Conservation (phyloP, 2,888 invertebrate species). For the Drosophila quasianomalipes region DNA sequence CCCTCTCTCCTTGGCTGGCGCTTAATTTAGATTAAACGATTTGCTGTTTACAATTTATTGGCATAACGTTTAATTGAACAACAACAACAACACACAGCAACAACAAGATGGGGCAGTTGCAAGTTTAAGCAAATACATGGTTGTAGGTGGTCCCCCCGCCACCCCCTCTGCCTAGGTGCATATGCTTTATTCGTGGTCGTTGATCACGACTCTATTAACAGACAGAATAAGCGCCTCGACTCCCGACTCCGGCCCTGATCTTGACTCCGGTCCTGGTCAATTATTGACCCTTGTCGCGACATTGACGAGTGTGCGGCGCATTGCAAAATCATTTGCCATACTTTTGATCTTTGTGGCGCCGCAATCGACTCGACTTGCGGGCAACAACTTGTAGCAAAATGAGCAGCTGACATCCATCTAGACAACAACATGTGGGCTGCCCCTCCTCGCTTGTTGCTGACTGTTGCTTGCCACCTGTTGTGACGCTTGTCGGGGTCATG, state of each 20-base stretch:
- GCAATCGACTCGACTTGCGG: conserved; percentile 3
- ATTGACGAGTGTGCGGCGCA: conserved; percentile 69
- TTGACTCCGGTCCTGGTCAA: conserved; percentile 42
- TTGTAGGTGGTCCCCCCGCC: conserved; percentile 54
- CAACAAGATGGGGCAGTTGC: conserved; percentile 16
- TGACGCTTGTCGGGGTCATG: conserved; percentile 68
- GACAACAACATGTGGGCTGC: conserved; percentile 47
- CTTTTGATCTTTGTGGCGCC: conserved; percentile 49
- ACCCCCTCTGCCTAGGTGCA: conserved; percentile 8
- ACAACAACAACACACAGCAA: conserved; percentile 44
- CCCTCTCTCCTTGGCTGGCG: conserved; percentile 34
- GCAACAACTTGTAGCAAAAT: conserved; percentile 20
- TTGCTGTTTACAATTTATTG: conserved; percentile 83
- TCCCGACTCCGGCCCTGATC: background rate
- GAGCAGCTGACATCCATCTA: conserved; percentile 60
- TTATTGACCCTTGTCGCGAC: conserved; percentile 62
- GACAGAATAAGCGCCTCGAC: conserved; percentile 11
- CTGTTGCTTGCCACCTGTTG: conserved; percentile 66
- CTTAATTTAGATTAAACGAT: conserved; percentile 83
- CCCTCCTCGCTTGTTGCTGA: conserved; percentile 9
- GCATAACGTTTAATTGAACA: conserved; percentile 81
- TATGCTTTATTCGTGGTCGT: conserved; percentile 72
- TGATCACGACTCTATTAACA: conserved; percentile 83
- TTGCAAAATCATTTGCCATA: conserved; percentile 49
- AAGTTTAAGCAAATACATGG: conserved; percentile 53